These are phyloP conservation scores for Lucilia cuprina DNA, from an alignment of 1,140 invertebrate genomes.

Conservation along the genomic window DNA sequence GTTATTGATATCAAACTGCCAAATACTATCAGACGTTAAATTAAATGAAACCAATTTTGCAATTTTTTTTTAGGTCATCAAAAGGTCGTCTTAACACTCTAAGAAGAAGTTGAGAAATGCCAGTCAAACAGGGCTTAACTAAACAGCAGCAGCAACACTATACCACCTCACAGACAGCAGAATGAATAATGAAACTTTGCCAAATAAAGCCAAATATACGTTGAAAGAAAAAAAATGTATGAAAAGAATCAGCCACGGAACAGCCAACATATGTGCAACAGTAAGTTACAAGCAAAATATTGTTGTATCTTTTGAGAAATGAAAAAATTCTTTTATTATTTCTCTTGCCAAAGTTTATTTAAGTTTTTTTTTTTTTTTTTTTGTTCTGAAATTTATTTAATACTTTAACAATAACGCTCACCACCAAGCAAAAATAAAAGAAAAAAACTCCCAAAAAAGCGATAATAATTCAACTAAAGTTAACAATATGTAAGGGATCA, in stretches of 20 bases:
- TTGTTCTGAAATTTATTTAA: conserved; percentile 4
- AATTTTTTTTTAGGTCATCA: conserved; percentile 25
- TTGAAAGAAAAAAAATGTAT: background rate
- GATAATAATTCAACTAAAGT: conserved; percentile 15
- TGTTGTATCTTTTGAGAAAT: background rate
- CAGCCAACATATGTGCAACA: background rate
- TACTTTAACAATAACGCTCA: conserved; percentile 9
- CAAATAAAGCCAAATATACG: conserved; percentile 19
- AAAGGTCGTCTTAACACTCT: conserved; percentile 32
- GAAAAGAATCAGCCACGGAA: background rate
- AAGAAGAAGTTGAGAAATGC: conserved; percentile 26
- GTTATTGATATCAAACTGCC: conserved; percentile 33
- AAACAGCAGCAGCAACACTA: background rate
- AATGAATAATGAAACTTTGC: conserved; percentile 31
- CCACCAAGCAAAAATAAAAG: background rate
- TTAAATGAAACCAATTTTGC: conserved; percentile 30
- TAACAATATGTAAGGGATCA: conserved; percentile 14
- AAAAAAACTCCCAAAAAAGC: background rate
- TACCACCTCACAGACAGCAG: background rate
- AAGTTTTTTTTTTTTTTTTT: background rate
- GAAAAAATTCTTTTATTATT: background rate
- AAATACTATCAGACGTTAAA: conserved; percentile 33
- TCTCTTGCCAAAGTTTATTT: background rate
- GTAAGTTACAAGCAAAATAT: background rate
- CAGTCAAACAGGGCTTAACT: conserved; percentile 24